Conservation (phyloP, 2,888 invertebrate genomes). For the Rhamphomyia laevipes region DNA sequence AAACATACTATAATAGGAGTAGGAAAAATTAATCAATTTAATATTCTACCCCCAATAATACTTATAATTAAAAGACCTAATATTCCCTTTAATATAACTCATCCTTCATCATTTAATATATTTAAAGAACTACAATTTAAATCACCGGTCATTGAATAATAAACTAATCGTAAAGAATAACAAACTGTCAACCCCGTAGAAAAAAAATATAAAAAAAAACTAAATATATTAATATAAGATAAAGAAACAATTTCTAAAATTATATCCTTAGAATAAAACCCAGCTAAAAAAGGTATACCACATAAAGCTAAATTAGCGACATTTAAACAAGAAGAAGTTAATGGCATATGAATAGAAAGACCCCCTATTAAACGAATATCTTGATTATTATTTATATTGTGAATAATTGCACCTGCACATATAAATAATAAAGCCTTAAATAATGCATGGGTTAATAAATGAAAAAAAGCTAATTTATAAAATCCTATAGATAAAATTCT, state of each 20-base stretch:
- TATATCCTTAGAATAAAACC: conserved; percentile 54
- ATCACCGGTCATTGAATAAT: conserved; percentile 42
- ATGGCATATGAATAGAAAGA: conserved; percentile 40
- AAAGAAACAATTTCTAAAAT: conserved; percentile 46
- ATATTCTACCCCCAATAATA: conserved; percentile 42
- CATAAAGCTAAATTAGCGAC: conserved; percentile 49
- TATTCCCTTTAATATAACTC: conserved; percentile 41
- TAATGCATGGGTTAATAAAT: conserved; percentile 59
- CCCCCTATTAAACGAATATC: conserved; percentile 54
- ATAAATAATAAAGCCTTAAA: conserved; percentile 67
- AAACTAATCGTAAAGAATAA: conserved; percentile 45
- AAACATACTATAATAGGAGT: conserved; percentile 44
- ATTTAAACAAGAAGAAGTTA: conserved; percentile 44
- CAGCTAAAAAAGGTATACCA: conserved; percentile 52
- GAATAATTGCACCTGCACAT: conserved; percentile 58
- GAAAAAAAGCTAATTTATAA: conserved; percentile 52
- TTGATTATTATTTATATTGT: conserved; percentile 48
- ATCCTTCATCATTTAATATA: conserved; percentile 42
- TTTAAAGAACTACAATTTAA: conserved; percentile 40
- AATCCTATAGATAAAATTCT: conserved; percentile 47
- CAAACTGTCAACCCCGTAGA: conserved; percentile 46
- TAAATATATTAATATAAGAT: too few relatives aligned
- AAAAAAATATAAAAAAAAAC: conserved; percentile 43
- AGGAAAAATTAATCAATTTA: conserved; percentile 45
- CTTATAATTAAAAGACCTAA: conserved; percentile 22